Evolutionary conservation across 2,113 vertebrate genomes (phyloP), one percentile per base, ranked within the genome.

Genomic region (Seriola rivoliana): DNA sequence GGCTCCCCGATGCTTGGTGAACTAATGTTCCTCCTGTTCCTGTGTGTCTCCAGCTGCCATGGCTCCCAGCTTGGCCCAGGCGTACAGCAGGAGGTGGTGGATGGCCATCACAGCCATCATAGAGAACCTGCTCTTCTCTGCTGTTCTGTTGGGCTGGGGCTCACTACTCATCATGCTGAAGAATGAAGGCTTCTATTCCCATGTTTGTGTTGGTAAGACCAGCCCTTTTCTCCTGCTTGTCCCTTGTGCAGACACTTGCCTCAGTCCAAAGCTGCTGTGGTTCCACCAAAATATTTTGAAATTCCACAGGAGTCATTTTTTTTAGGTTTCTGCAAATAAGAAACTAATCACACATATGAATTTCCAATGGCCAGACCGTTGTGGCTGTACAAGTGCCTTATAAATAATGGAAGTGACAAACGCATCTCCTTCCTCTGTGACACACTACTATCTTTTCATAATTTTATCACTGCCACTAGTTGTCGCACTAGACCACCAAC

Each of bases 91-190:
- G 87, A 95, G 96, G 78, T 97, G 96, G 96, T 97, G 96, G 96
- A 97, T 97, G 95, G 96, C 96, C 0, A 54, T 94, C 79, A 96
- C 95, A 0, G 95, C 97, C 0, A 93, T 97, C 44, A 17, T 97
- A 19, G 97, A 98, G 84, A 98, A 98, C 78, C 94, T 98, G 78
- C 91, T 98, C 71, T 97, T 95, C 87, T 97, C 97, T 0, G 97
- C 97, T 0, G 97, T 97, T 44, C 93, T 97, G 60, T 92, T 97
- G 79, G 97, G 97, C 76, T 98, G 97, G 97, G 94, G 91, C 50
- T 97, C 97, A 0, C 91, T 98, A 62, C 95, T 98, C 68, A 96
- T 97, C 90, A 98, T 98, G 95, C 95, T 98, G 42, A 97, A 97
- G 90, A 92, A 88, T 0, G 96, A 98, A 89, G 97, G 97, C 75